Conservation (phyloP, 2,113 vertebrate genomes). For the Lamprotornis superbus region DNA sequence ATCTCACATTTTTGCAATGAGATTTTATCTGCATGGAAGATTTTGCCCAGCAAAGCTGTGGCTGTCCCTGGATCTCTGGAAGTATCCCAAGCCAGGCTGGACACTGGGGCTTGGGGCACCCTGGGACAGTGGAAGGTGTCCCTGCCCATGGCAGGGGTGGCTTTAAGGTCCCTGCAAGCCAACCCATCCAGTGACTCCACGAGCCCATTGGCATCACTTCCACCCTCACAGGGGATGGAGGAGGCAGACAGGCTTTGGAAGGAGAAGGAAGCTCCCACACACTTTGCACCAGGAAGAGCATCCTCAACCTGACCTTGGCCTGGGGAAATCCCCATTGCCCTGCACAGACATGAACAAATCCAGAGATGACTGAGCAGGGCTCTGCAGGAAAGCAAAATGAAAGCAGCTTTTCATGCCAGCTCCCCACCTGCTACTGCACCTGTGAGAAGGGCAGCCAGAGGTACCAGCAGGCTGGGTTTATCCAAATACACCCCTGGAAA, state of each 20-base stretch:
- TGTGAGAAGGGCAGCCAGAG: background rate
- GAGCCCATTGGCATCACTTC: rapidly evolving
- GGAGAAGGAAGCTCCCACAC: background rate
- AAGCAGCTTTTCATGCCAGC: background rate
- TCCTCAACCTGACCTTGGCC: background rate
- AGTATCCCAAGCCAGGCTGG: background rate
- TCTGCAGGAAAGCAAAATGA: background rate
- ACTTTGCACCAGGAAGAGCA: background rate
- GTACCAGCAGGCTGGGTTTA: background rate
- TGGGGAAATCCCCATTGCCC: background rate
- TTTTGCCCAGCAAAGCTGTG: background rate
- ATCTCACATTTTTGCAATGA: rapidly evolving
- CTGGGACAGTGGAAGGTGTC: background rate
- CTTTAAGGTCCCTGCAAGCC: background rate
- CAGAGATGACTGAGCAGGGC: background rate
- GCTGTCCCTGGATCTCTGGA: background rate
- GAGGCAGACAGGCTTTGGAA: background rate
- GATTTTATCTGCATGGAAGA: background rate
- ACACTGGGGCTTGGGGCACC: background rate
- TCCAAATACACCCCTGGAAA: background rate
- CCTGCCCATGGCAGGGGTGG: background rate
- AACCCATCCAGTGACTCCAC: rapidly evolving
- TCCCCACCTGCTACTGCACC: background rate
- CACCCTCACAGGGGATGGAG: rapidly evolving
- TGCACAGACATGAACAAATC: rapidly evolving